Evolutionary conservation across 64 coral and sea anemone genomes (phyloP), one percentile per base, ranked within the genome.

Genomic region (Stylophora pistillata): DNA sequence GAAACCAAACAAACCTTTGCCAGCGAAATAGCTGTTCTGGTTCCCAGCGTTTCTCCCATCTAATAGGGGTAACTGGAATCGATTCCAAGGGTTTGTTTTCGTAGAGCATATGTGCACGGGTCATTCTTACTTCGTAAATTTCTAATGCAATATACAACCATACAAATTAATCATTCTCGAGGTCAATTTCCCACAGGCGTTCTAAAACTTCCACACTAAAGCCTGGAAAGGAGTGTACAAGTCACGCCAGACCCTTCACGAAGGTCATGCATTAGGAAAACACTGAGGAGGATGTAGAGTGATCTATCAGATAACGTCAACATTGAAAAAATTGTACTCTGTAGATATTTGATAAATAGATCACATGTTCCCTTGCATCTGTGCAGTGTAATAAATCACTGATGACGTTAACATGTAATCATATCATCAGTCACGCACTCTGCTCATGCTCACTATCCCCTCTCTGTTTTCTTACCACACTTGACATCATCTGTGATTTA

Each of bases 11-110:
- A 20, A 71, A 94, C 88, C 87, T 88, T 9, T 85, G 18, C 55
- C 84, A 88, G 57, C 89, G 77, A 81, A 95, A 95, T 5, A 92
- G 16, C 25, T 85, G 20, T 5, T 92, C 85, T 55, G 94, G 89
- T 69, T 84, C 87, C 94, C 94, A 95, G 5, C 59, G 13, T 10
- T 72, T 85, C 16, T 89, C 75, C 89, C 94, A 92, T 54, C 82
- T 78, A 17, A 76, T 29, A 21, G 87, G 85, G 74, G 85, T 95
- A 10, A 95, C 94, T 15, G 94, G 86, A 30, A 95, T 81, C 5
- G 89, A 91, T 55, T 91, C 94, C 63, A 95, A 56, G 7, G 94
- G 94, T 29, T 88, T 95, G 78, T 95, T 87, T n/a, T 95, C 94
- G 58, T 95, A 95, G 1, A 95, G 55, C 94, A 95, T 91, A 28